Evolutionary conservation across 2,888 invertebrate genomes (phyloP).

Genomic region (Argyresthia goedartella): DNA sequence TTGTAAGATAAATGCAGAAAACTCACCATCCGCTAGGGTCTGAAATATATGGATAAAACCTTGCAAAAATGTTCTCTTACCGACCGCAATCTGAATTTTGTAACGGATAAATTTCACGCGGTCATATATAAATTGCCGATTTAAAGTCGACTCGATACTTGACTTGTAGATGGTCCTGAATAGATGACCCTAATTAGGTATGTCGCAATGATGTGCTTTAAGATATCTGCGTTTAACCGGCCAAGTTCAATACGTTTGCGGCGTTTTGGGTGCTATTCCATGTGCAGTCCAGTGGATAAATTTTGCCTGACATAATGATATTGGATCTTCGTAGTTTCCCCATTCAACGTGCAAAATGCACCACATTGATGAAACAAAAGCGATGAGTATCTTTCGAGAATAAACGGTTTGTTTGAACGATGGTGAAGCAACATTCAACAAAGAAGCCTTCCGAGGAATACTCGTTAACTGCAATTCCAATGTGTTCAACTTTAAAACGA

Average conservation of each 20-base stretch:
- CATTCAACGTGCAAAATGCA: slow-evolving; percentile 26
- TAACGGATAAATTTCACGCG: background rate
- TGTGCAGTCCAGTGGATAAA: slow-evolving; percentile 43
- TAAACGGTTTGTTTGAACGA: slow-evolving; percentile 22
- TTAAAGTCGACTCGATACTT: too few species aligned
- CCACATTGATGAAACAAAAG: slow-evolving; percentile 51
- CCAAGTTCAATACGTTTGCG: slow-evolving; percentile 13
- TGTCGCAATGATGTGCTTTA: slow-evolving; percentile 32
- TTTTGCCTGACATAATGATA: slow-evolving; percentile 37
- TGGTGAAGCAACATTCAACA: slow-evolving; percentile 55
- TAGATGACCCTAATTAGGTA: too few species aligned
- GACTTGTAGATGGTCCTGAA: too few species aligned
- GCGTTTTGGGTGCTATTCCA: slow-evolving; percentile 32
- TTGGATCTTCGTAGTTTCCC: slow-evolving; percentile 65
- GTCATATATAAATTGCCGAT: slow-evolving; percentile 1
- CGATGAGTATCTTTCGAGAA: slow-evolving; percentile 27
- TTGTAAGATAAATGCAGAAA: slow-evolving; percentile 37
- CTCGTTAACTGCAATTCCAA: slow-evolving; percentile 17
- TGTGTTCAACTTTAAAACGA: too few species aligned
- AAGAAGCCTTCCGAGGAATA: slow-evolving; percentile 30
- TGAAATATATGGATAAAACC: slow-evolving; percentile 48
- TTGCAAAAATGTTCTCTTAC: slow-evolving; percentile 47
- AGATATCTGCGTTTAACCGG: slow-evolving; percentile 24
- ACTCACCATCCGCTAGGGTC: slow-evolving; percentile 65
- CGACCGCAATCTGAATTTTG: slow-evolving; percentile 30